Evolutionary conservation across 2,113 vertebrate genomes (phyloP).

Genomic region (Halcyon senegalensis): DNA sequence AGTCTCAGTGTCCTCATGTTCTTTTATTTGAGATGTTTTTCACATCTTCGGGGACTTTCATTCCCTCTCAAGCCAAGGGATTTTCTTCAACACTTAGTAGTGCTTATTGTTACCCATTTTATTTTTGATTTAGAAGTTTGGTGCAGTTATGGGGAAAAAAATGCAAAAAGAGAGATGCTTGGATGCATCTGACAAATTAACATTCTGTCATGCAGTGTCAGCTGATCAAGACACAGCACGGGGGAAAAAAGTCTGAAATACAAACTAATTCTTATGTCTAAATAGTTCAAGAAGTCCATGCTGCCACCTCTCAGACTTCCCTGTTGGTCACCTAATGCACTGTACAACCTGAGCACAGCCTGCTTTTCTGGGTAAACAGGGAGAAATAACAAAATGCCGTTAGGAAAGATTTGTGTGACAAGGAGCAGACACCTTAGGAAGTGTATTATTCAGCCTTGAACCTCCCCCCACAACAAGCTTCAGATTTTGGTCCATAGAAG

Average conservation of each 20-base stretch:
- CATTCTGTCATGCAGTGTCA: neutral
- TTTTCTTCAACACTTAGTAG: neutral
- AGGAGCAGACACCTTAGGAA: neutral
- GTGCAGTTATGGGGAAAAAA: neutral
- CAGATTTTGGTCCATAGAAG: neutral
- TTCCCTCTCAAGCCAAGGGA: neutral
- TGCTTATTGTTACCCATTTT: rapidly evolving
- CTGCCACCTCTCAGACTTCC: neutral
- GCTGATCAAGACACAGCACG: neutral
- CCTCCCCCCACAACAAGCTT: neutral
- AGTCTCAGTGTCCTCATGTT: neutral
- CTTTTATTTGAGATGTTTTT: neutral
- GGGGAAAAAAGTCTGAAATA: neutral
- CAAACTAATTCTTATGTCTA: neutral
- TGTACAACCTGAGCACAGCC: neutral
- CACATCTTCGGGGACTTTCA: neutral
- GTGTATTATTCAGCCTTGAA: neutral
- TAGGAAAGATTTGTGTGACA: neutral
- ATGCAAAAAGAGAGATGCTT: neutral
- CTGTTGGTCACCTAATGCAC: neutral
- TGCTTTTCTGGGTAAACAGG: neutral
- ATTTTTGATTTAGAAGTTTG: neutral
- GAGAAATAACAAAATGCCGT: neutral
- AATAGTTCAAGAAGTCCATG: neutral
- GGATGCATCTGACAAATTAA: rapidly evolving